These are phyloP conservation scores for Drosophila parthenogenetica DNA, from an alignment of 2,888 invertebrate species.

Conservation along the genomic window DNA sequence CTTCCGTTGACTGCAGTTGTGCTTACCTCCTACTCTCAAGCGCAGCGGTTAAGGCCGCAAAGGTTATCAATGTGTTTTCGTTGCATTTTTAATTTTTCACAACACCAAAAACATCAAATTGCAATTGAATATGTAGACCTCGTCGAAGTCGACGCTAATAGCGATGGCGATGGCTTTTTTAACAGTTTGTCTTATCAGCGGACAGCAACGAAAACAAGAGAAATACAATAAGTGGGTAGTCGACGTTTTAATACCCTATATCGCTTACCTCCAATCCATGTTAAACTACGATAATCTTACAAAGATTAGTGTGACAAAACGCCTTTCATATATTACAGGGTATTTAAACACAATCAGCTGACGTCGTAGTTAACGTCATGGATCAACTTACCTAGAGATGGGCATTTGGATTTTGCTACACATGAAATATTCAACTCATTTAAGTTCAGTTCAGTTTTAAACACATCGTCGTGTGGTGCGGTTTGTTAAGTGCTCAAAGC, in stretches of 20 bases:
- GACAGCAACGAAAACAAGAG: conserved; percentile 29
- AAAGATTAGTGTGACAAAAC: too few species aligned
- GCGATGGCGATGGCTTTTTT: conserved; percentile 19
- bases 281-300: too few species aligned
- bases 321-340: conserved; percentile 9
- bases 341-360: conserved; percentile 19
- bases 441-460: conserved; percentile 60
- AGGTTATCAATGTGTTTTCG: conserved; percentile 72
- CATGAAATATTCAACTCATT: conserved; percentile 53
- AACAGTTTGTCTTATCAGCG: conserved; percentile 59
- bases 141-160: conserved; percentile 6
- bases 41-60: conserved; percentile 45
- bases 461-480: conserved; percentile 50
- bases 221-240: not conserved
- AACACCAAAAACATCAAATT: conserved; percentile 28
- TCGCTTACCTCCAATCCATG: too few species aligned
- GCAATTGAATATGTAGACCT: conserved; percentile 14
- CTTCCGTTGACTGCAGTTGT: conserved; percentile 22
- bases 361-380: conserved; percentile 23
- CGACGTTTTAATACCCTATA: conserved; percentile 10
- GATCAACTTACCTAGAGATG: conserved; percentile 44
- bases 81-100: conserved; percentile 51
- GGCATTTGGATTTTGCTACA: conserved; percentile 34
- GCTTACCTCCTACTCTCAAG: conserved; percentile 54
- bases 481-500: conserved; percentile 44